Conservation (phyloP, 2,888 invertebrate genomes). For the Eupeodes latifasciatus region DNA sequence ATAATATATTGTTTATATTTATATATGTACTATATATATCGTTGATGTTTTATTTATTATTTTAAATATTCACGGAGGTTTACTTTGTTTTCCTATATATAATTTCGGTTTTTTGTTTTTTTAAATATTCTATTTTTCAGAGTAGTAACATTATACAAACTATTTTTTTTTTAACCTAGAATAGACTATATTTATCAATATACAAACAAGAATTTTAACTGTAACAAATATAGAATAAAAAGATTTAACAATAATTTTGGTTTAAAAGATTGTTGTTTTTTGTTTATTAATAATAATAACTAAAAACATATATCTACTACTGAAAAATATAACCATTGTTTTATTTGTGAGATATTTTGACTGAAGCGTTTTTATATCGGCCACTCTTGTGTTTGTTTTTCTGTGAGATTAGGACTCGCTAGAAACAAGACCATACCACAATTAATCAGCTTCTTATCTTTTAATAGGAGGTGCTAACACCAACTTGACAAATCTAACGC, state of each 20-base stretch:
- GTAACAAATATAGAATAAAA: constrained; percentile 66
- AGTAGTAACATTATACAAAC: constrained; percentile 56
- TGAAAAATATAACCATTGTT: constrained; percentile 22
- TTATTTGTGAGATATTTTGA: constrained; percentile 26
- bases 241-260: constrained; percentile 71
- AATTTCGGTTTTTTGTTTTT: constrained; percentile 46
- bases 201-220: constrained; percentile 63
- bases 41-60: constrained; percentile 56
- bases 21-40: constrained; percentile 47
- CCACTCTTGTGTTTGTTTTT: background rate
- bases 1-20: constrained; percentile 27
- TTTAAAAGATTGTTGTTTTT: constrained; percentile 55
- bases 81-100: constrained; percentile 35
- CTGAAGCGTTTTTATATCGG: constrained; percentile 14
- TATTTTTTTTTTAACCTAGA: constrained; percentile 44
- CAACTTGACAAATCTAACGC: constrained; percentile 26
- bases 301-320: constrained; percentile 30
- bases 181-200: constrained; percentile 47
- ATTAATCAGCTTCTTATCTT: background rate
- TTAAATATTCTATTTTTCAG: constrained; percentile 37
- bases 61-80: constrained; percentile 61
- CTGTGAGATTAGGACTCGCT: background rate
- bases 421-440: background rate
- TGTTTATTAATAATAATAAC: background rate
- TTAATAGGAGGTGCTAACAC: background rate